These are phyloP conservation scores for Lutjanus campechanus DNA, from an alignment of 2,797 vertebrate species.

Conservation along the genomic window DNA sequence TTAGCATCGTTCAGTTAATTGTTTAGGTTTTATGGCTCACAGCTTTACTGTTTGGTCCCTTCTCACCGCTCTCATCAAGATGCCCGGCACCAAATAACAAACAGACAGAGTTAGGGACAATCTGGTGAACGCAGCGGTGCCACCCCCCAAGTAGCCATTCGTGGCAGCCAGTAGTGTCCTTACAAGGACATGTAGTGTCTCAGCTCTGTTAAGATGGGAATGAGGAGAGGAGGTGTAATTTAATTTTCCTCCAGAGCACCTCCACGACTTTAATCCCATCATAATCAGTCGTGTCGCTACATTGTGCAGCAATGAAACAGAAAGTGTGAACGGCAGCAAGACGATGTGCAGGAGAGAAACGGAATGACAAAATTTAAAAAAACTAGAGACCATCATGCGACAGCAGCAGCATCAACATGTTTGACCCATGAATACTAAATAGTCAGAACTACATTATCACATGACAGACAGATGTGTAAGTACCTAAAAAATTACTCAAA, in stretches of 20 bases:
- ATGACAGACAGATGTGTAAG: too few relatives aligned
- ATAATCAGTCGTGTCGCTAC: background rate
- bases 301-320: background rate
- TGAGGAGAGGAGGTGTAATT: background rate
- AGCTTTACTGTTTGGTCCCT: too few relatives aligned
- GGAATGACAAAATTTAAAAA: background rate
- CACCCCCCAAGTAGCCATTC: too few relatives aligned
- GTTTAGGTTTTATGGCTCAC: background rate
- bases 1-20: background rate
- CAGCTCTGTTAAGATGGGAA: background rate
- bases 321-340: background rate
- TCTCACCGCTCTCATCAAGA: background rate
- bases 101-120: background rate
- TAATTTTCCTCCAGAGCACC: background rate
- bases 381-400: background rate
- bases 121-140: too few relatives aligned
- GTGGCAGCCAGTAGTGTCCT: background rate
- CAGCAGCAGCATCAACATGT: too few relatives aligned
- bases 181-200: background rate
- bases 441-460: too few relatives aligned
- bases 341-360: background rate
- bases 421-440: too few relatives aligned
- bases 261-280: background rate
- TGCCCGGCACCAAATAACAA: too few relatives aligned
- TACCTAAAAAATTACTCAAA: too few relatives aligned